phyloP scores from a whole-genome alignment of 2,888 invertebrate genomes.

The Lacanobia wlatinum region DNA sequence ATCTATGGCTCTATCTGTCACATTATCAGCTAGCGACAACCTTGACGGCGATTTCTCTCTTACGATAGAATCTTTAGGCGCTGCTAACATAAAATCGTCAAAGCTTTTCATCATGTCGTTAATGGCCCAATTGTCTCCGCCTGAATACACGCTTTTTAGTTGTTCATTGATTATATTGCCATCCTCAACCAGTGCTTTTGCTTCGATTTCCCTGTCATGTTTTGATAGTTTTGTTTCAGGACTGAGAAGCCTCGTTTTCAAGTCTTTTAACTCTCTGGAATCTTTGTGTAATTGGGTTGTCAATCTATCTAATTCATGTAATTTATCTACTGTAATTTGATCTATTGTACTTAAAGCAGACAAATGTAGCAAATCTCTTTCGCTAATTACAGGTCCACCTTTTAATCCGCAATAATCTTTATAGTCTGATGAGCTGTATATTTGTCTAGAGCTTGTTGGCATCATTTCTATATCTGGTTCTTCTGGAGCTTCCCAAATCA shows the following conservation, averaged over 20 bases:
- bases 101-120: constrained; percentile 92
- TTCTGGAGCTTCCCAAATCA: constrained; percentile 97
- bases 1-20: constrained; percentile 92
- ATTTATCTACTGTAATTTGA: constrained; percentile 94
- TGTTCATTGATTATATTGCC: constrained; percentile 93
- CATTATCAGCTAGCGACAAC: constrained; percentile 92
- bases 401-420: constrained; percentile 93
- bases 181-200: constrained; percentile 91
- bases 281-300: constrained; percentile 95
- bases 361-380: constrained; percentile 94
- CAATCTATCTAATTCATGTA: constrained; percentile 94
- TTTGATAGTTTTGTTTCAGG: constrained; percentile 90
- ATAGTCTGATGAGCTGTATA: constrained; percentile 94
- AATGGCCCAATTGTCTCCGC: constrained; percentile 93
- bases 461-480: constrained; percentile 92
- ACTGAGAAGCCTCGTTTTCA: constrained; percentile 93
- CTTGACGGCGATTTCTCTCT: constrained; percentile 92
- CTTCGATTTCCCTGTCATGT: constrained; percentile 90
- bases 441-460: constrained; percentile 91
- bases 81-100: constrained; percentile 90
- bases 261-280: constrained; percentile 94
- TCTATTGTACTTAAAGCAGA: constrained; percentile 94
- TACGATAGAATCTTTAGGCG: constrained; percentile 86
- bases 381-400: constrained; percentile 94
- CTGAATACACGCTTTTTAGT: constrained; percentile 92